Conservation (phyloP, 64 coral and sea anemone species). For the Actinia tenebrosa region DNA sequence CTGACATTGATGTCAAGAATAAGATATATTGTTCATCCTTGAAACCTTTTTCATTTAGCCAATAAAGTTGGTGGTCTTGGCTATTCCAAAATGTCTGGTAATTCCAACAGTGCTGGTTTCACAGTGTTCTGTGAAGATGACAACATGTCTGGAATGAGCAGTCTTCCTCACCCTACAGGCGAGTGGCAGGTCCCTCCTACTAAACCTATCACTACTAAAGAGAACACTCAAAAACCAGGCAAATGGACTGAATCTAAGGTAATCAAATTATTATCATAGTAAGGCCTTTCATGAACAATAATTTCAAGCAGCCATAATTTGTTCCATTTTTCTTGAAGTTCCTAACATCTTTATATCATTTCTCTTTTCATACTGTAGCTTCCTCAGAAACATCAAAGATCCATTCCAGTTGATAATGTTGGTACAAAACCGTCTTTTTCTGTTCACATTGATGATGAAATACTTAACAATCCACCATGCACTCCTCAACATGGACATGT, state of each 20-base stretch:
- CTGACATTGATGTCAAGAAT: background rate
- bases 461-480: constrained; percentile 12
- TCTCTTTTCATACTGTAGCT: constrained; percentile 8
- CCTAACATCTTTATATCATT: background rate
- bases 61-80: constrained; percentile 33
- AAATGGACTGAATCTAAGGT: constrained; percentile 77
- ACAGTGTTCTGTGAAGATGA: constrained; percentile 51
- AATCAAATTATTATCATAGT: background rate
- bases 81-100: constrained; percentile 3
- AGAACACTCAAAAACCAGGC: constrained; percentile 77
- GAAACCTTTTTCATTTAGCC: constrained; percentile 22
- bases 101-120: constrained; percentile 46
- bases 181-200: constrained; percentile 89
- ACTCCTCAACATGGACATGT: constrained; percentile 51
- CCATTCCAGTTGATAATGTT: constrained; percentile 12
- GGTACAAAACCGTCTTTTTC: constrained; percentile 45
- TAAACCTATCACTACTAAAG: constrained; percentile 53
- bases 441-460: constrained; percentile 73
- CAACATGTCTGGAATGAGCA: constrained; percentile 13
- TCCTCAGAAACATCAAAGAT: constrained; percentile 22
- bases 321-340: background rate
- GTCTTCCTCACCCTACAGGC: constrained; percentile 46
- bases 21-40: background rate
- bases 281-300: too few relatives aligned
- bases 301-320: background rate